phyloP scores from a whole-genome alignment of 2,797 vertebrate genomes.

The Darevskia nairensis region DNA sequence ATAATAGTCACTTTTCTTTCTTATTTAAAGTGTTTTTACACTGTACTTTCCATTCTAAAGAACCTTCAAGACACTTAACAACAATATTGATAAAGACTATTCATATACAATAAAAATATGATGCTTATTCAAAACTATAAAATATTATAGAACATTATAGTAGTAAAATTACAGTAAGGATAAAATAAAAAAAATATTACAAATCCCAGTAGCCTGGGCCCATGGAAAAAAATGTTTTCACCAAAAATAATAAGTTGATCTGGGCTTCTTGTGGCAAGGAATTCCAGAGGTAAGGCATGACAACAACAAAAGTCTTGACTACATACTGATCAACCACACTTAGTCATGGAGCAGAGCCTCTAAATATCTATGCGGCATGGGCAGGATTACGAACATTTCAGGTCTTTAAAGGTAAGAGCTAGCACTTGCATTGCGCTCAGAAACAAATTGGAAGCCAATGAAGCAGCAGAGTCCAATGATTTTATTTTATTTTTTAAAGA shows the following conservation, averaged over 20 bases:
- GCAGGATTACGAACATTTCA: not conserved
- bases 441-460: not conserved
- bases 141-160: not conserved
- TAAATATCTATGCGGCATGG: not conserved
- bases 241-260: not conserved
- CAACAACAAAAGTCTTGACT: not conserved
- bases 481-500: not conserved
- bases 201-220: not conserved
- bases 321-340: not conserved
- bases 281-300: not conserved
- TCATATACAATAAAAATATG: not conserved
- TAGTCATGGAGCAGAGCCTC: not conserved
- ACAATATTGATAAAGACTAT: not conserved
- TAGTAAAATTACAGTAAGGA: not conserved
- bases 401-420: not conserved
- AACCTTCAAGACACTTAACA: not conserved
- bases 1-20: not conserved
- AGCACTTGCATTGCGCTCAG: not conserved
- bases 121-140: not conserved
- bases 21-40: not conserved
- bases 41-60: not conserved
- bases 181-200: not conserved
- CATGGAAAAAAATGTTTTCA: not conserved
- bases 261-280: not conserved
- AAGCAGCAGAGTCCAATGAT: not conserved